Conservation (phyloP, 2,797 vertebrate species). For the Miichthys miiuy region DNA sequence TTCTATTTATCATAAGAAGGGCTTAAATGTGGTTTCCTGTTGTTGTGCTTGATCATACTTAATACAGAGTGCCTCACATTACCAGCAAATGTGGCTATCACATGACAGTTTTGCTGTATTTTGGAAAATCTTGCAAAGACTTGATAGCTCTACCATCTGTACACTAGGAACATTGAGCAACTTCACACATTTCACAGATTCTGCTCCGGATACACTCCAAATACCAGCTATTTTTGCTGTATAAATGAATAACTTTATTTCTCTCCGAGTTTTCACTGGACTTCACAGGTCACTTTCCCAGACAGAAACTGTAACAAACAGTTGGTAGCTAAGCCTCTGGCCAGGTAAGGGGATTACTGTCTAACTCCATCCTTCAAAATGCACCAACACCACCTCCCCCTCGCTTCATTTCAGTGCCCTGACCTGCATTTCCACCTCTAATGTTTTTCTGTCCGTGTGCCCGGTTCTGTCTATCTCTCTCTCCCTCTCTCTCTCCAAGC, state of each 20-base stretch:
- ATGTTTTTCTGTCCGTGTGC: slow-evolving; percentile 30
- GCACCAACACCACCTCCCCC: neutral
- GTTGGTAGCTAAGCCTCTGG: slow-evolving; percentile 38
- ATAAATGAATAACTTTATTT: slow-evolving; percentile 11
- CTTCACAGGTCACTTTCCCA: slow-evolving; percentile 52
- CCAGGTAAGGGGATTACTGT: slow-evolving; percentile 69
- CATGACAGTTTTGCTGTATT: slow-evolving; percentile 34
- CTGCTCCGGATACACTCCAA: slow-evolving; percentile 18
- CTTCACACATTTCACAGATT: slow-evolving; percentile 41
- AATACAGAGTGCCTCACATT: slow-evolving; percentile 3
- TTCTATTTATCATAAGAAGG: neutral
- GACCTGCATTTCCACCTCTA: slow-evolving; percentile 32
- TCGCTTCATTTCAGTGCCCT: slow-evolving; percentile 8
- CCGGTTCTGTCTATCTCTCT: slow-evolving; percentile 31
- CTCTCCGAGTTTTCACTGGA: slow-evolving; percentile 20
- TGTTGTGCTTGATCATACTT: neutral
- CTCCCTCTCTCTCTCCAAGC: slow-evolving; percentile 14
- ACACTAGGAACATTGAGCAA: slow-evolving; percentile 4
- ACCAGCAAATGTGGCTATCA: slow-evolving; percentile 21
- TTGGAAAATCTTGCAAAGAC: slow-evolving; percentile 37
- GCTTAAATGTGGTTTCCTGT: neutral
- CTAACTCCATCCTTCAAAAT: slow-evolving; percentile 61
- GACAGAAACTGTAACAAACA: slow-evolving; percentile 51
- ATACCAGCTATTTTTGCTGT: neutral
- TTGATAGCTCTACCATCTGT: slow-evolving; percentile 54